phyloP scores from a whole-genome alignment of 2,113 vertebrate genomes.

The Phasianus colchicus region DNA sequence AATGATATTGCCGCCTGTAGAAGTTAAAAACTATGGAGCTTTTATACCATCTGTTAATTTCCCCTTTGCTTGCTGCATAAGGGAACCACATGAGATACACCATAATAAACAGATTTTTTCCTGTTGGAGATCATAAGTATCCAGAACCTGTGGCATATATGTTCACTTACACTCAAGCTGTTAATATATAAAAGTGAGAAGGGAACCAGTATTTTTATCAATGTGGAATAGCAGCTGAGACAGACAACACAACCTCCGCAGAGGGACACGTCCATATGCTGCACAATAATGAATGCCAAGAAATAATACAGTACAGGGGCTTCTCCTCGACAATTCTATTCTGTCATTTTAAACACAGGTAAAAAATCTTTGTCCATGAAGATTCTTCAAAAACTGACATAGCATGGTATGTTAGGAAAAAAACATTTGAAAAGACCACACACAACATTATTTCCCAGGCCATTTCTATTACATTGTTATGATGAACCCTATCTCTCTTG shows the following conservation, averaged over 20 bases:
- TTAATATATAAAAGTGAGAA: slow-evolving; percentile 66
- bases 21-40: slow-evolving; percentile 19
- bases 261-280: slow-evolving; percentile 63
- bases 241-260: slow-evolving; percentile 69
- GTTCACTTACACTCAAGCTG: slow-evolving; percentile 67
- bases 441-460: not conserved
- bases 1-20: not conserved
- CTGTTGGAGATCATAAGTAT: slow-evolving; percentile 40
- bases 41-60: slow-evolving; percentile 54
- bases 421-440: not conserved
- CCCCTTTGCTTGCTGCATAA: slow-evolving; percentile 20
- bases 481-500: not conserved
- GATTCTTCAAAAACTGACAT: not conserved
- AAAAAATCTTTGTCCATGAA: not conserved
- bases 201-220: slow-evolving; percentile 70
- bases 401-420: not conserved
- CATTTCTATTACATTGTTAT: not conserved
- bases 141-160: slow-evolving; percentile 56
- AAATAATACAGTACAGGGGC: slow-evolving; percentile 5
- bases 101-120: slow-evolving; percentile 54
- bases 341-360: not conserved
- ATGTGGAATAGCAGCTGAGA: slow-evolving; percentile 70
- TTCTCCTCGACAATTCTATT: not conserved
- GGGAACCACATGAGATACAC: slow-evolving; percentile 43
- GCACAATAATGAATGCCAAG: slow-evolving; percentile 45